phyloP scores from a whole-genome alignment of 2,888 invertebrate genomes.

The Trichopria drosophilae region DNA sequence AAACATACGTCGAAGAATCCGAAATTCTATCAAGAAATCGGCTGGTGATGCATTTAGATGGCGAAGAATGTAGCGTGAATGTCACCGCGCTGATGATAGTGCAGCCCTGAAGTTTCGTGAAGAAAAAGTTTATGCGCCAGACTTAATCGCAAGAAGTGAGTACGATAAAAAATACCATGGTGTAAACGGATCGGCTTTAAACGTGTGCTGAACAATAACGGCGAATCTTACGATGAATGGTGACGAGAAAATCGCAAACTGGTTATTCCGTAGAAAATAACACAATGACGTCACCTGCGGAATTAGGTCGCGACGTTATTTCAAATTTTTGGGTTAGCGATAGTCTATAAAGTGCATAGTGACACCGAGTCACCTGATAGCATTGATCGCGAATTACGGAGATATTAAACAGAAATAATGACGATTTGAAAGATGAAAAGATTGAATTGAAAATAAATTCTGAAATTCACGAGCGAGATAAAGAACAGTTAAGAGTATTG shows the following conservation, averaged over 20 bases:
- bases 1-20: background rate
- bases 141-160: background rate
- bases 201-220: slow-evolving; percentile 15
- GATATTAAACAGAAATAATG: slow-evolving; percentile 4
- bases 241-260: background rate
- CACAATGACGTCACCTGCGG: slow-evolving; percentile 23
- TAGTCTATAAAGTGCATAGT: background rate
- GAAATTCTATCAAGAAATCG: background rate
- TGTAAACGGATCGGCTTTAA: slow-evolving; percentile 14
- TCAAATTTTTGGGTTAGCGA: slow-evolving; percentile 6
- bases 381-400: background rate
- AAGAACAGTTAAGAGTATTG: slow-evolving; percentile 9
- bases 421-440: background rate
- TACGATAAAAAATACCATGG: slow-evolving; percentile 12
- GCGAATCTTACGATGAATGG: slow-evolving; percentile 8
- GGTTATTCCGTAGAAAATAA: slow-evolving; percentile 29
- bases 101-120: background rate
- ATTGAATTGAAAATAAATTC: slow-evolving; percentile 10
- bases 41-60: background rate
- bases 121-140: background rate
- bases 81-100: background rate
- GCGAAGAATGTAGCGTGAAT: background rate
- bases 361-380: no score
- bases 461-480: background rate
- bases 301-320: slow-evolving; percentile 16